phyloP scores from a whole-genome alignment of 2,113 vertebrate species.

The Scortum barcoo region DNA sequence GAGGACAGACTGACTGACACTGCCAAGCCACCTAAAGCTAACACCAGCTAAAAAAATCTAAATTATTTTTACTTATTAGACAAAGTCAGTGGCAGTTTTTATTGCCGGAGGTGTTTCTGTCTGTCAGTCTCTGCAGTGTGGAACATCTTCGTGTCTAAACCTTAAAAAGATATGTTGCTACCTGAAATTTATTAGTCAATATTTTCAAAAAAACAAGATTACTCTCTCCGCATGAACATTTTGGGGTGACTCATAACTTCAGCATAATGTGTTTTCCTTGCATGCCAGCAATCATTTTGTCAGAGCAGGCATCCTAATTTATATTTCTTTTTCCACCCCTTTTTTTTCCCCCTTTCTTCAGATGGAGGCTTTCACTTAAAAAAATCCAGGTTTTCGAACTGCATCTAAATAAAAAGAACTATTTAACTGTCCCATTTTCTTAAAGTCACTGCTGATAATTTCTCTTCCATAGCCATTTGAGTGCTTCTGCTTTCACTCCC shows the following conservation, averaged over 20 bases:
- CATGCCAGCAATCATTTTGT: constrained; percentile 43
- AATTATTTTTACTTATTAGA: neutral
- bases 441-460: neutral
- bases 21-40: too few relatives aligned
- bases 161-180: neutral
- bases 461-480: neutral
- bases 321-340: neutral
- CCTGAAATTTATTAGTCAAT: constrained; percentile 21
- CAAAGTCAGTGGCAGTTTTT: neutral
- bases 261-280: constrained; percentile 20
- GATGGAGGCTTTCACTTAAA: constrained; percentile 17
- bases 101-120: neutral
- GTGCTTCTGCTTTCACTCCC: neutral
- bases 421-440: neutral
- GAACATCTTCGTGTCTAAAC: neutral
- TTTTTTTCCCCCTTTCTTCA: neutral
- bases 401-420: neutral
- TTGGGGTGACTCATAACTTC: neutral
- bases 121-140: neutral
- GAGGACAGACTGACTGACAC: too few relatives aligned
- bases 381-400: neutral
- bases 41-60: neutral
- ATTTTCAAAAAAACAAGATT: constrained; percentile 10
- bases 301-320: constrained; percentile 10
- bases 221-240: constrained; percentile 16